Evolutionary conservation across 1,140 invertebrate genomes (phyloP).

Genomic region (Anastrepha obliqua): DNA sequence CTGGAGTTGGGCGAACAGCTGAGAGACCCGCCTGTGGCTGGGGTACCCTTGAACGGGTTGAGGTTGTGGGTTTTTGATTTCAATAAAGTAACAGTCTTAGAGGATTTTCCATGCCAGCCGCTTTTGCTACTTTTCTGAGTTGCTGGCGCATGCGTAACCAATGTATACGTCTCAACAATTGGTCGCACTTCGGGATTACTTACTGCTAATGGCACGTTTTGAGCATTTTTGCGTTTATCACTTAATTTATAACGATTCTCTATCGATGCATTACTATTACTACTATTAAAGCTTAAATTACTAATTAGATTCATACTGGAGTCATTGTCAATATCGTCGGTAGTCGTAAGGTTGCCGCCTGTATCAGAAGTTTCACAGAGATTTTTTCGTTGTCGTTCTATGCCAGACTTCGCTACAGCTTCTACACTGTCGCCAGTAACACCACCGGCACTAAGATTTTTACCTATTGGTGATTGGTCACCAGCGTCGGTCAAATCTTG

Average conservation of each 20-base stretch:
- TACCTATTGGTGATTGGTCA: background rate
- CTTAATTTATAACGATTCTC: constrained; percentile 60
- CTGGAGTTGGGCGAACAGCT: constrained; percentile 71
- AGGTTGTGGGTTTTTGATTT: constrained; percentile 67
- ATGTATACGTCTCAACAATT: background rate
- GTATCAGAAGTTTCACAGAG: constrained; percentile 72
- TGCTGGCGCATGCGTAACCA: constrained; percentile 61
- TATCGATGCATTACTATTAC: constrained; percentile 68
- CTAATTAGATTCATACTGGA: constrained; percentile 71
- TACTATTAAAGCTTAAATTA: constrained; percentile 74
- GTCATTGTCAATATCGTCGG: constrained; percentile 69
- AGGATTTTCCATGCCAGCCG: constrained; percentile 55
- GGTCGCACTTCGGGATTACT: background rate
- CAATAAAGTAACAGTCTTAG: constrained; percentile 67
- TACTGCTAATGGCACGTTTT: constrained; percentile 54
- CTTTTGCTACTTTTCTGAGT: background rate
- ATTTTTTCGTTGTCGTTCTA: constrained; percentile 64
- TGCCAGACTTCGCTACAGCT: constrained; percentile 60
- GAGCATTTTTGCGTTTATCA: constrained; percentile 56
- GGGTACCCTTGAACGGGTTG: constrained; percentile 62
- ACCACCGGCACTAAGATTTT: background rate
- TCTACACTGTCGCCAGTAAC: constrained; percentile 61
- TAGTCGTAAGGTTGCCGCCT: constrained; percentile 67
- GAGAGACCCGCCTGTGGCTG: constrained; percentile 64
- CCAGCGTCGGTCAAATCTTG: constrained; percentile 56